Percentiles rank a stretch among this genome's conserved stretches.
Evolutionary conservation across 2,113 vertebrate genomes (phyloP).

Genomic region (Mystacornis crossleyi): DNA sequence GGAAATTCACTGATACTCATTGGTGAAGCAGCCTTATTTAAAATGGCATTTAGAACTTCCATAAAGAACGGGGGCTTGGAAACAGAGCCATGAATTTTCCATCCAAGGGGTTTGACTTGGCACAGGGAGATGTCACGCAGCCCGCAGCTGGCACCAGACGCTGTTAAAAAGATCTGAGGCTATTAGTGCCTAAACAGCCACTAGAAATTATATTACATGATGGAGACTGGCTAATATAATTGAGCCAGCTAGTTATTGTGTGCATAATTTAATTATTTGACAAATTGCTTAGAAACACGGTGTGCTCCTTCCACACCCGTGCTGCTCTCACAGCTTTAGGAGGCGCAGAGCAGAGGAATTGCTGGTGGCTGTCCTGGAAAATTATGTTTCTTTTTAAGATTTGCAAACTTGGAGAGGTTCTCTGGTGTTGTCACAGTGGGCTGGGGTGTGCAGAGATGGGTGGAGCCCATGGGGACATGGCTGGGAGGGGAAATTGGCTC

Average conservation of each 20-base stretch:
- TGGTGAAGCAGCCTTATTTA: neutral
- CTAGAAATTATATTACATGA: constrained; percentile 69
- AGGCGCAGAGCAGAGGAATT: neutral
- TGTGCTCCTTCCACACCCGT: constrained; percentile 1
- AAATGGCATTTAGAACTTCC: constrained; percentile 1
- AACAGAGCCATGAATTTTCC: constrained; percentile 27
- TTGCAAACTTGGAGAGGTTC: neutral
- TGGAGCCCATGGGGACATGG: accelerated
- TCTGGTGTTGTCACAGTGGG: neutral
- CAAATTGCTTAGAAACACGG: constrained; percentile 61
- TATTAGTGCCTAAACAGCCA: constrained; percentile 67
- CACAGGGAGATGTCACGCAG: constrained; percentile 33
- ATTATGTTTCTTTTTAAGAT: neutral
- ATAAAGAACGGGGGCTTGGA: neutral
- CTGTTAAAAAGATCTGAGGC: constrained; percentile 61
- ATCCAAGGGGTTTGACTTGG: constrained; percentile 50
- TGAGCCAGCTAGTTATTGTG: constrained; percentile 65
- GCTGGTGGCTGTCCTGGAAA: neutral
- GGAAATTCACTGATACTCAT: neutral
- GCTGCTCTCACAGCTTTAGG: neutral
- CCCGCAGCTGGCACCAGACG: constrained; percentile 48
- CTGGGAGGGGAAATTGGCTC: neutral
- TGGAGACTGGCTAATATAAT: constrained; percentile 68
- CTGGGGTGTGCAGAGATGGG: neutral
- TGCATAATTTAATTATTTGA: constrained; percentile 73